Evolutionary conservation across 2,888 invertebrate genomes (phyloP), one percentile per base, ranked within the genome.

Genomic region (Druceiella hillmani): DNA sequence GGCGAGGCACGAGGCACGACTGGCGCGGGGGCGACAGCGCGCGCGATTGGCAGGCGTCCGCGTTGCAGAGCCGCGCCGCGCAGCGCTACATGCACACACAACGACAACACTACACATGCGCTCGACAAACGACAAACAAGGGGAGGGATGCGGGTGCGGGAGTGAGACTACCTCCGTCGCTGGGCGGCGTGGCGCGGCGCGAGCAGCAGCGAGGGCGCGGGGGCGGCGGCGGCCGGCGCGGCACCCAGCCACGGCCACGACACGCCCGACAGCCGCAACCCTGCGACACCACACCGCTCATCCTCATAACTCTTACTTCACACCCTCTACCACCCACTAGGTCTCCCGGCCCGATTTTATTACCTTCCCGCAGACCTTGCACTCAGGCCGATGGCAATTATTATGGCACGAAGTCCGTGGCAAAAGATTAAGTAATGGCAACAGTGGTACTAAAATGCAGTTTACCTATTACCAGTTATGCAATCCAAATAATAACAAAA

Each of bases 381-480:
- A 85, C 78, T 88, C 87, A 54, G 88, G 87, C 89, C 89, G 89
- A 69, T 88, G 89, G n/a, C n/a, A n/a, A n/a, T n/a, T n/a, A n/a
- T n/a, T n/a, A n/a, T n/a, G n/a, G n/a, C n/a, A n/a, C n/a, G n/a
- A n/a, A n/a, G n/a, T n/a, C n/a, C n/a, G n/a, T n/a, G n/a, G n/a
- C n/a, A n/a, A n/a, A n/a, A n/a, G n/a, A n/a, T n/a, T n/a, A n/a
- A n/a, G n/a, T n/a, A n/a, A n/a, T n/a, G n/a, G n/a, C n/a, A n/a
- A n/a, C n/a, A n/a, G n/a, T n/a, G n/a, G n/a, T n/a, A n/a, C n/a
- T n/a, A n/a, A n/a, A n/a, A n/a, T n/a, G n/a, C n/a, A n/a, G n/a
- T n/a, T n/a, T n/a, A n/a, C n/a, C n/a, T n/a, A n/a, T n/a, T n/a
- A n/a, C n/a, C n/a, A n/a, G n/a, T n/a, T n/a, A n/a, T n/a, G n/a